phyloP scores from a whole-genome alignment of 2,113 vertebrate genomes.

The Atherinomorus stipes region DNA sequence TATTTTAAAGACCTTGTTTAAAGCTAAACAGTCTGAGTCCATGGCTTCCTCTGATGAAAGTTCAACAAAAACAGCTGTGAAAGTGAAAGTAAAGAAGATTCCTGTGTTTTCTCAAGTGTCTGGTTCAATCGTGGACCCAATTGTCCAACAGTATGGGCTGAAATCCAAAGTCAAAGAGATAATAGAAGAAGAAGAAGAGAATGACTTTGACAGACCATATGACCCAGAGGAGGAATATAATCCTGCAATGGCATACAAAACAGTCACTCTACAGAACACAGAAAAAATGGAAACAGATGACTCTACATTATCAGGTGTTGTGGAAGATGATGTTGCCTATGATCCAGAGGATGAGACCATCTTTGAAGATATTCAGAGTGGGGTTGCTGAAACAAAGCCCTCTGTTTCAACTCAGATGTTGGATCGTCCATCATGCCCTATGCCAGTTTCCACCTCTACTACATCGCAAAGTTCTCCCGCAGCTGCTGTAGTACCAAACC shows the following conservation, averaged over 20 bases:
- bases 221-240: conserved; percentile 97
- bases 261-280: conserved; percentile 49
- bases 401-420: conserved; percentile 52
- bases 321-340: conserved; percentile 92
- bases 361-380: conserved; percentile 89
- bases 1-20: conserved; percentile 91
- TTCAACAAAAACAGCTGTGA: conserved; percentile 42
- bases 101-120: conserved; percentile 62
- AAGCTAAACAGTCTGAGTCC: conserved; percentile 83
- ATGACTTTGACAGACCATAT: conserved; percentile 91
- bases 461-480: conserved; percentile 21
- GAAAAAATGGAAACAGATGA: conserved; percentile 63
- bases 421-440: conserved; percentile 17
- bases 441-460: conserved; percentile 27
- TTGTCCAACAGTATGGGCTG: conserved; percentile 94
- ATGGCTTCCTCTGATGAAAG: conserved; percentile 33
- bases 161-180: conserved; percentile 85
- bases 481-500: conserved; percentile 16
- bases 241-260: conserved; percentile 81
- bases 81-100: conserved; percentile 35
- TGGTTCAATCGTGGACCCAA: conserved; percentile 87
- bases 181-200: conserved; percentile 77
- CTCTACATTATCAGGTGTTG: conserved; percentile 54
- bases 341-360: conserved; percentile 97
- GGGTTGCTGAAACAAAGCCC: conserved; percentile 75